Conservation (phyloP, 2,888 invertebrate species). For the Luffia ferchaultella region DNA sequence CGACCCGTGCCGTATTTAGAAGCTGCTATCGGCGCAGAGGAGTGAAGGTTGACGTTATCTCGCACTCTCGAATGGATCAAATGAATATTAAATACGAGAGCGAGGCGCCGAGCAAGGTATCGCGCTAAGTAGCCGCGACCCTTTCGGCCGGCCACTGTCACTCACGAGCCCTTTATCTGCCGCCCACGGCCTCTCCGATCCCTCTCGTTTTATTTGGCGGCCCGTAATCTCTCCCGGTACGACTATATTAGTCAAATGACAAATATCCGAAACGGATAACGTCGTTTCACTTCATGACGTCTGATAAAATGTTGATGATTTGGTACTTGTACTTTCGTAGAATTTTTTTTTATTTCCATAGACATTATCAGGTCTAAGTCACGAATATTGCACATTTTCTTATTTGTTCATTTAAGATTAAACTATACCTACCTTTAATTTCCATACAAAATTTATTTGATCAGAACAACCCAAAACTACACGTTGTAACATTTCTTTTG, state of each 20-base stretch:
- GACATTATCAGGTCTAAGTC: no score
- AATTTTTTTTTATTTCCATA: no score
- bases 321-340: no score
- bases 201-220: neutral
- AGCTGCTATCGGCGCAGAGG: neutral
- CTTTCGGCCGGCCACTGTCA: slow-evolving; percentile 3
- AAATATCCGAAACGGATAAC: neutral
- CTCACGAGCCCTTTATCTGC: slow-evolving; percentile 8
- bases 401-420: no score
- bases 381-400: no score
- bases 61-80: slow-evolving; percentile 31
- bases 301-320: neutral
- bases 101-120: slow-evolving; percentile 6
- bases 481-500: no score
- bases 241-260: neutral
- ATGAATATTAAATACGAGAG: slow-evolving; percentile 32
- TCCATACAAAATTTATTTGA: no score
- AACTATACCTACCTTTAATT: no score
- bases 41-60: slow-evolving; percentile 26
- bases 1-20: neutral
- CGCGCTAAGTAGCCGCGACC: slow-evolving; percentile 5
- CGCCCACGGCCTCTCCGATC: slow-evolving; percentile 6
- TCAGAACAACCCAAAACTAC: no score
- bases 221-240: neutral
- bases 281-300: neutral